Conservation (phyloP, 2,888 invertebrate genomes). For the Halictus quadricinctus region DNA sequence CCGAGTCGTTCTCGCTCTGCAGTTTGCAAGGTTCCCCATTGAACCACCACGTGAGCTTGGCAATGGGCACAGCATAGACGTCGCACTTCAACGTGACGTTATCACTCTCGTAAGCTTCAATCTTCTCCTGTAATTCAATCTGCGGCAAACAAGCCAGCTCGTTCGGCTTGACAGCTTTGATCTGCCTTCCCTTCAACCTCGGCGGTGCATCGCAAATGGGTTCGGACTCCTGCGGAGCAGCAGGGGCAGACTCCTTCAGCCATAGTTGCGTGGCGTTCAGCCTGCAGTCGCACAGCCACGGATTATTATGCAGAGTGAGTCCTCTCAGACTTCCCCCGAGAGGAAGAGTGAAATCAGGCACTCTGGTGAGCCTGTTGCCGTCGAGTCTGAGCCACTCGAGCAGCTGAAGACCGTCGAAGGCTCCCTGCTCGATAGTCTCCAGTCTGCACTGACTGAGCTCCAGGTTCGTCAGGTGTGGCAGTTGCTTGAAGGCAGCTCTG, state of each 20-base stretch:
- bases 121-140: slow-evolving; percentile 89
- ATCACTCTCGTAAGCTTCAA: slow-evolving; percentile 91
- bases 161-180: slow-evolving; percentile 87
- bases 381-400: slow-evolving; percentile 93
- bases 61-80: slow-evolving; percentile 91
- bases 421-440: slow-evolving; percentile 89
- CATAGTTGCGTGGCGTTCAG: slow-evolving; percentile 90
- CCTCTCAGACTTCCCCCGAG: slow-evolving; percentile 91
- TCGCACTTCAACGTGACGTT: slow-evolving; percentile 92
- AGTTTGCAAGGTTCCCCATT: slow-evolving; percentile 88
- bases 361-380: slow-evolving; percentile 90
- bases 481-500: slow-evolving; percentile 88
- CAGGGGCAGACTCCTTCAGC: slow-evolving; percentile 87
- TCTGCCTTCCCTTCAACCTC: slow-evolving; percentile 86
- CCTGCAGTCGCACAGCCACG: slow-evolving; percentile 95
- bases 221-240: slow-evolving; percentile 90
- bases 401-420: slow-evolving; percentile 91
- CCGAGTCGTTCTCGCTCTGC: slow-evolving; percentile 86
- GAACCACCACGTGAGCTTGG: slow-evolving; percentile 92
- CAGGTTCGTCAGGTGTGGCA: slow-evolving; percentile 90
- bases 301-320: slow-evolving; percentile 92
- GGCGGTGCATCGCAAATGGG: slow-evolving; percentile 90
- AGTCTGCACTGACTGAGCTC: slow-evolving; percentile 93
- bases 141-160: slow-evolving; percentile 93
- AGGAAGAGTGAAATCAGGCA: slow-evolving; percentile 80